Evolutionary conservation across 2,888 invertebrate species (phyloP).

Genomic region (Halocaridina rubra): DNA sequence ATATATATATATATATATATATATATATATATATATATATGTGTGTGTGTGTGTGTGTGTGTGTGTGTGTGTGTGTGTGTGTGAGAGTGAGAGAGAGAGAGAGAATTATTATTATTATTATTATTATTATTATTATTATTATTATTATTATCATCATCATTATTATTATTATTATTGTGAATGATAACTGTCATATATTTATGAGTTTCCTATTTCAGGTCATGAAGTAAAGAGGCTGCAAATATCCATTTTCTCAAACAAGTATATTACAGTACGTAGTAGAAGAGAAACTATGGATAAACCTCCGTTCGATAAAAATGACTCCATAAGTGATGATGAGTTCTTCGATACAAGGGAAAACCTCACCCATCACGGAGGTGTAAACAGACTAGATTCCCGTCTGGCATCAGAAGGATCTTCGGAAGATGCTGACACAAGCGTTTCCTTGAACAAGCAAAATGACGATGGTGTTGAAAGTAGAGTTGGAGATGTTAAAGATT

Average conservation of each 20-base stretch:
- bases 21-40: neutral
- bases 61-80: neutral
- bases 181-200: too few relatives aligned
- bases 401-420: neutral
- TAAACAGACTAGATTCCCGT: neutral
- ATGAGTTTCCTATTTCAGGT: too few relatives aligned
- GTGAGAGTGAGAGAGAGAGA: neutral
- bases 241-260: too few relatives aligned
- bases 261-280: too few relatives aligned
- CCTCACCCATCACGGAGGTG: neutral
- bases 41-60: neutral
- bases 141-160: too few relatives aligned
- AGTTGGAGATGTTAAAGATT: neutral
- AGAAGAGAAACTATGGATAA: too few relatives aligned
- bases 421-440: neutral
- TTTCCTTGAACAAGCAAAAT: neutral
- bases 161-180: too few relatives aligned
- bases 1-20: neutral
- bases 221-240: too few relatives aligned
- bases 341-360: constrained; percentile 17
- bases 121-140: too few relatives aligned
- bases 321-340: constrained; percentile 25
- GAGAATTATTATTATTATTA: too few relatives aligned
- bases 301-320: neutral
- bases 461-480: neutral